These are phyloP conservation scores for Acanthosepion esculentum DNA, from an alignment of 2,888 invertebrate species.

Conservation along the genomic window DNA sequence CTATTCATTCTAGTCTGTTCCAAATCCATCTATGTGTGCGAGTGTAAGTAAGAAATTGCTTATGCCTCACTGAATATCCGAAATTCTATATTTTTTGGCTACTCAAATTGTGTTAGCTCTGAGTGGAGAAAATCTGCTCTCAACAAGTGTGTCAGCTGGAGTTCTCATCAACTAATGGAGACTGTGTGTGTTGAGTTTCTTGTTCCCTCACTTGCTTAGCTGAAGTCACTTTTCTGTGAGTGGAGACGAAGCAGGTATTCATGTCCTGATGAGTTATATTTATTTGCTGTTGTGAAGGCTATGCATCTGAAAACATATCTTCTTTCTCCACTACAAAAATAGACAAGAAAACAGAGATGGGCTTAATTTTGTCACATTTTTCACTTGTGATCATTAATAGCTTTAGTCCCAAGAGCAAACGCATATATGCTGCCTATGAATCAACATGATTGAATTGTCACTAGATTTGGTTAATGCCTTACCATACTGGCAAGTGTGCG, in stretches of 20 bases:
- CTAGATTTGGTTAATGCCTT: not conserved
- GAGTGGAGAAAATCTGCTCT: not conserved
- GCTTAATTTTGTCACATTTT: not conserved
- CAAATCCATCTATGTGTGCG: not conserved
- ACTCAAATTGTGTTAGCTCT: not conserved
- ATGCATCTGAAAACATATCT: not conserved
- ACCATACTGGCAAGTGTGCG: no score
- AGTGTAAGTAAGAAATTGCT: conserved; percentile 10
- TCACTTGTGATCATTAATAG: not conserved
- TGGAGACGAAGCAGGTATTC: not conserved
- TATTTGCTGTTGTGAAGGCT: not conserved
- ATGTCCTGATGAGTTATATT: not conserved
- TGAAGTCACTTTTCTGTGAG: conserved; percentile 17
- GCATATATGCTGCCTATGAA: not conserved
- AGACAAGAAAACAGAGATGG: not conserved
- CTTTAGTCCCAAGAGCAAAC: not conserved
- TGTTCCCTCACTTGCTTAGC: not conserved
- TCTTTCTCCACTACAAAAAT: not conserved
- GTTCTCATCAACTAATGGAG: conserved; percentile 20
- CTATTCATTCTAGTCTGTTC: not conserved
- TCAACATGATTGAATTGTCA: not conserved
- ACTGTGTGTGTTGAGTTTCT: not conserved
- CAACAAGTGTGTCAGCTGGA: not conserved
- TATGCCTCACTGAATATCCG: conserved; percentile 4
- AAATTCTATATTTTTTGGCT: conserved; percentile 33